Evolutionary conservation across 1,140 invertebrate species (phyloP), one percentile per base, ranked within the genome.

Genomic region (Zaprionus vittiger): DNA sequence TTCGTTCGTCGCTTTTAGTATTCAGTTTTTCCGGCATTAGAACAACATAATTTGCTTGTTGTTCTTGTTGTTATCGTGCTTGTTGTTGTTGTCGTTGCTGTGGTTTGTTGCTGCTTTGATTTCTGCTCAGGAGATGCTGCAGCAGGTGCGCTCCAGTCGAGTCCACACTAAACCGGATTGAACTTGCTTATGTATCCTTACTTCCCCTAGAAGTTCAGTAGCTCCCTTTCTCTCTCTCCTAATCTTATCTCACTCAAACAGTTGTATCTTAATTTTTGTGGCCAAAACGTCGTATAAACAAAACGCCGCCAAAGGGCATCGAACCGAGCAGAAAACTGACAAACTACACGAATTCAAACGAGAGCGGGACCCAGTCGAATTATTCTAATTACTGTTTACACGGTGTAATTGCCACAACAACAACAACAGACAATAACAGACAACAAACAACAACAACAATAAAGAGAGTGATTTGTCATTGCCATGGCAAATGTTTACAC

Each of bases 21-120:
- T 78, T 79, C 60, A 38, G 57, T 52, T 71, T 69, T 67, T 24
- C 64, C 73, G 69, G 62, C 68, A 87, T 72, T 77, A 61, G 68
- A 86, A 83, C 80, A 77, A 87, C 81, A 87, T 89, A 72, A 89
- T 89, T 89, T 74, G 64, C 47, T 61, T 69, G 77, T 69, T 83
- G 38, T 24, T 49, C 60, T 75, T 75, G 66, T 63, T 9, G 28
- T 31, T 7, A 63, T 59, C 28, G 28, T 70, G 73, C 47, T 65
- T 69, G 73, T 69, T 83, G 38, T 24, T 49, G 64, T 76, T 75
- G 66, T 63, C 31, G 9, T 34, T 9, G 7, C 2, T 31, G 31
- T 31, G 61, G 49, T 64, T 59, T 54, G 47, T 37, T 75, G 41
- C 9, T 67, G 52, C 49, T 67, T 77, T 68, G 38, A 70, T 69